Conservation (phyloP, 2,888 invertebrate species). For the Diachrysia chrysitis region DNA sequence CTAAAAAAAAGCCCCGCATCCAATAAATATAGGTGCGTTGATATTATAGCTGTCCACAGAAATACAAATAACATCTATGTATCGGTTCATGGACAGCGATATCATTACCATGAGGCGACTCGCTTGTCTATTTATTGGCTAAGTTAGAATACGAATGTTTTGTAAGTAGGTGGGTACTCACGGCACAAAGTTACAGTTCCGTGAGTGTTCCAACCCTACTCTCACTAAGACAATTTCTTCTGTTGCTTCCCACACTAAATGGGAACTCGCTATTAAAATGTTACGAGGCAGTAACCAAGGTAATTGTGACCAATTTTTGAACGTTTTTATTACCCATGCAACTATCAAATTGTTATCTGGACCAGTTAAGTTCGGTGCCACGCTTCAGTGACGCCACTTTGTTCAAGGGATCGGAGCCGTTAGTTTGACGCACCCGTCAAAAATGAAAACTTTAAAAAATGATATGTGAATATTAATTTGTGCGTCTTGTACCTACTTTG, state of each 20-base stretch:
- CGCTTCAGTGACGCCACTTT: constrained; percentile 65
- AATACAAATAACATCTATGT: too few species aligned
- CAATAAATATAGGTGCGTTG: too few species aligned
- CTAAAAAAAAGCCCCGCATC: too few species aligned
- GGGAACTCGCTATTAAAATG: constrained; percentile 83
- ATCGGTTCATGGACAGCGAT: too few species aligned
- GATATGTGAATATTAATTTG: not conserved
- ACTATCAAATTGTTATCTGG: constrained; percentile 83
- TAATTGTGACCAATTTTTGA: constrained; percentile 86
- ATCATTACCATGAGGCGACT: too few species aligned
- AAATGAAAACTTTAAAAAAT: constrained; percentile 20
- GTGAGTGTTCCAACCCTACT: not conserved
- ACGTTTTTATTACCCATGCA: constrained; percentile 85
- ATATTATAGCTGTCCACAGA: too few species aligned
- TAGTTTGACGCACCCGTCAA: constrained; percentile 35
- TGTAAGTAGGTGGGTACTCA: too few species aligned
- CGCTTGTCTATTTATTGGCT: too few species aligned
- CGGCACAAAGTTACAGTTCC: not conserved
- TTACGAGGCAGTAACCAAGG: constrained; percentile 83
- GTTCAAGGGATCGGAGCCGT: constrained; percentile 59
- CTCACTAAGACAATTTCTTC: constrained; percentile 39
- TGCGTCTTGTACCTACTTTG: not conserved
- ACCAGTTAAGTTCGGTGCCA: constrained; percentile 69
- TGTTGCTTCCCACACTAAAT: constrained; percentile 80
- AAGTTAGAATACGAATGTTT: too few species aligned